A percentile compares a stretch with the other conserved stretches of the same genome.
These are phyloP conservation scores for Drosophila orena DNA, from an alignment of 1,140 invertebrate species.

Conservation along the genomic window DNA sequence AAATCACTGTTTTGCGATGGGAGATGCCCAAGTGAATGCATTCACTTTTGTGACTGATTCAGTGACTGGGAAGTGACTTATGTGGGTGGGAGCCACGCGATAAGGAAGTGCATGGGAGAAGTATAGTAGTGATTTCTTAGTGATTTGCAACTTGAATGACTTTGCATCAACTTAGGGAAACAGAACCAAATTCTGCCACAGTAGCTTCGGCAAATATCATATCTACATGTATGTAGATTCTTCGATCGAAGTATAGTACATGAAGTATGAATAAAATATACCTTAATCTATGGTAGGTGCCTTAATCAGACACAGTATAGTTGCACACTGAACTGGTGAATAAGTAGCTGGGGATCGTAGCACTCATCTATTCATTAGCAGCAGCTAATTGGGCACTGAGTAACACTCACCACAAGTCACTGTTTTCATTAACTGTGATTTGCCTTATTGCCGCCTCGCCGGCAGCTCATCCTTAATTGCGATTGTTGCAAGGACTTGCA, in stretches of 20 bases:
- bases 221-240: no score
- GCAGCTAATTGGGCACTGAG: background rate
- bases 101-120: background rate
- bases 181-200: background rate
- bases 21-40: constrained; percentile 22
- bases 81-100: background rate
- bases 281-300: no score
- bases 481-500: constrained; percentile 44
- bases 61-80: constrained; percentile 9
- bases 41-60: no score
- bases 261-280: no score
- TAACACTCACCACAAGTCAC: constrained; percentile 12
- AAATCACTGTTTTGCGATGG: background rate
- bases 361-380: background rate
- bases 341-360: no score
- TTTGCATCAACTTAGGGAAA: background rate
- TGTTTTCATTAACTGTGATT: constrained; percentile 14
- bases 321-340: no score
- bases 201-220: no score
- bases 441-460: constrained; percentile 4
- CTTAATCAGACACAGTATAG: no score
- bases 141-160: no score
- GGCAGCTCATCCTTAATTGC: constrained; percentile 48
- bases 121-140: background rate
- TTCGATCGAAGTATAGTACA: no score